phyloP scores from a whole-genome alignment of 2,113 vertebrate species.

The Syngnathus typhle region DNA sequence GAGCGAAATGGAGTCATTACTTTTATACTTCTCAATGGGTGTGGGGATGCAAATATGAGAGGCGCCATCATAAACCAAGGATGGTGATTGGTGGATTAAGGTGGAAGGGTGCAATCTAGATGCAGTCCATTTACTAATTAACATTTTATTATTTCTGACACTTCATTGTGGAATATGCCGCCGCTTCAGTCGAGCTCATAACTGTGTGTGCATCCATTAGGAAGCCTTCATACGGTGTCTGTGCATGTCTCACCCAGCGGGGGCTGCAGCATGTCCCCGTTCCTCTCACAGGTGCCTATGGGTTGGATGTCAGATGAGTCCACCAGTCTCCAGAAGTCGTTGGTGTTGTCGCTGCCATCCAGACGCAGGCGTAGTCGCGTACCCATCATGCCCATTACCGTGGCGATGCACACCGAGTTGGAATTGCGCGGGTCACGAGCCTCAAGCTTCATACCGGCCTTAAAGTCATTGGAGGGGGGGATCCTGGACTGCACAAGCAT shows the following conservation, averaged over 20 bases:
- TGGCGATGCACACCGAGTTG: slow-evolving; percentile 90
- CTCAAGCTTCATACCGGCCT: slow-evolving; percentile 94
- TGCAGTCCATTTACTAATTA: not conserved
- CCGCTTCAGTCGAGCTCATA: not conserved
- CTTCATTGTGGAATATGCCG: not conserved
- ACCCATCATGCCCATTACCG: slow-evolving; percentile 87
- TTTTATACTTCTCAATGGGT: not conserved
- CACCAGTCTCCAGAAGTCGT: slow-evolving; percentile 94
- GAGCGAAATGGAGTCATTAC: slow-evolving; percentile 6
- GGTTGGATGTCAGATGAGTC: slow-evolving; percentile 92
- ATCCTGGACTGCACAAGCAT: slow-evolving; percentile 75
- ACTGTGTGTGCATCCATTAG: not conserved
- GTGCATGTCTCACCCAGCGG: slow-evolving; percentile 77
- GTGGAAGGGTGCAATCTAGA: not conserved
- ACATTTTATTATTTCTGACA: not conserved
- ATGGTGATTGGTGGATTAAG: not conserved
- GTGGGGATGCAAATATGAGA: not conserved
- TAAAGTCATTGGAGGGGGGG: slow-evolving; percentile 89
- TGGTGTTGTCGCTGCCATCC: slow-evolving; percentile 92
- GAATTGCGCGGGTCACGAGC: slow-evolving; percentile 87
- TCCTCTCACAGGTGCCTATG: slow-evolving; percentile 90
- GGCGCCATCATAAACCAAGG: not conserved
- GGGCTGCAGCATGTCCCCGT: slow-evolving; percentile 92
- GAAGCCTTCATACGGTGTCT: not conserved
- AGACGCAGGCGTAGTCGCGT: slow-evolving; percentile 83